Conservation (phyloP, 1,140 invertebrate genomes). For the Microplitis mediator region DNA sequence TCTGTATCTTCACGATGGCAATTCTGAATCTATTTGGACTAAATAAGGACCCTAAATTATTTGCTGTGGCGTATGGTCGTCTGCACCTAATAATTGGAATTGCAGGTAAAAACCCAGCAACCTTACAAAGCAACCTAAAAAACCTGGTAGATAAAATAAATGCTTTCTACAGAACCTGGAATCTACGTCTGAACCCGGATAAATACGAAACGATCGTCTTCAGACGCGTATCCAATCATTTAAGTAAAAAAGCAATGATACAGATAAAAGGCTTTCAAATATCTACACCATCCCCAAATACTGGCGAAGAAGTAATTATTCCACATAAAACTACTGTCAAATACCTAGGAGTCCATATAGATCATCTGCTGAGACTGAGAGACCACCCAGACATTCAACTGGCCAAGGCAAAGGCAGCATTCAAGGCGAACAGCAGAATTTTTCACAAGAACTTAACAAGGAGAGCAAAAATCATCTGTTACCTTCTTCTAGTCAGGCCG, state of each 20-base stretch:
- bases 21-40: slow-evolving; percentile 18
- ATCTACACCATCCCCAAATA: too few relatives aligned
- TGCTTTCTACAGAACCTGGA: slow-evolving; percentile 18
- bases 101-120: background rate
- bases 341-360: slow-evolving; percentile 13
- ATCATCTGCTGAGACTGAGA: background rate
- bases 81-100: slow-evolving; percentile 28
- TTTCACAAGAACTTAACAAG: slow-evolving; percentile 33
- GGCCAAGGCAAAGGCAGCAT: slow-evolving; percentile 2
- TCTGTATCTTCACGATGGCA: slow-evolving; percentile 23
- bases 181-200: slow-evolving; percentile 18
- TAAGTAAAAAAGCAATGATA: background rate
- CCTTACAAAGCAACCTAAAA: slow-evolving; percentile 16
- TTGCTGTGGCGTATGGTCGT: slow-evolving; percentile 31
- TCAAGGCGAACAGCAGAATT: background rate
- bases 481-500: slow-evolving; percentile 32
- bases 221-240: slow-evolving; percentile 2
- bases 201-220: slow-evolving; percentile 33
- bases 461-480: slow-evolving; percentile 35
- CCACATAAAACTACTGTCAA: background rate
- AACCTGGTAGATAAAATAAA: slow-evolving; percentile 20
- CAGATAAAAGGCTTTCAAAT: background rate
- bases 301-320: slow-evolving; percentile 21
- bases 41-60: background rate
- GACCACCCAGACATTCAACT: background rate